Conservation (phyloP, 2,113 vertebrate genomes). For the Entomyzon cyanotis region DNA sequence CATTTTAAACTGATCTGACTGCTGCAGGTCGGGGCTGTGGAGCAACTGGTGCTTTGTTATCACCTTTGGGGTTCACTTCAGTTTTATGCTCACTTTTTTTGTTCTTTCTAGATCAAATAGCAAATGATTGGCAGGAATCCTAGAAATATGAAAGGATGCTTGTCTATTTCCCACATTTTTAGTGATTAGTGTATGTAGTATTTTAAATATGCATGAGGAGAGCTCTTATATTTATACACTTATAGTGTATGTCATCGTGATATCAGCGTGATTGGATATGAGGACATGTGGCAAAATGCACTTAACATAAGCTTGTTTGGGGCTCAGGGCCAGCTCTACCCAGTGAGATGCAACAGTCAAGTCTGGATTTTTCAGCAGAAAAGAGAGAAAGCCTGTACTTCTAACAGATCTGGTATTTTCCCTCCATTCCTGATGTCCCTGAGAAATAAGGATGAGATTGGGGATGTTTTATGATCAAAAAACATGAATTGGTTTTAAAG, state of each 20-base stretch:
- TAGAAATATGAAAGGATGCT: conserved; percentile 32
- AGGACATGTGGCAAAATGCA: not conserved
- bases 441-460: not conserved
- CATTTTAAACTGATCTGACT: not conserved
- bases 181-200: conserved; percentile 19
- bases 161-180: conserved; percentile 45
- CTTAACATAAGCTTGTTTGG: not conserved
- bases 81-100: not conserved
- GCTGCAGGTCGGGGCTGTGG: not conserved
- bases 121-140: conserved; percentile 41
- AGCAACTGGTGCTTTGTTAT: not conserved
- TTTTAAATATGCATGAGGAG: conserved; percentile 32
- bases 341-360: not conserved
- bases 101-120: conserved; percentile 50
- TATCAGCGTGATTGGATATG: not conserved
- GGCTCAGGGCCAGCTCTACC: not conserved
- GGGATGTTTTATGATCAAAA: not conserved
- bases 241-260: not conserved
- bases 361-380: not conserved
- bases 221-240: not conserved
- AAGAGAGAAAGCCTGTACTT: not conserved
- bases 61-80: not conserved
- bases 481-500: not conserved
- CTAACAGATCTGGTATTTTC: not conserved
- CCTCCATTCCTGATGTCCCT: not conserved